These are phyloP conservation scores for Lithobates pipiens DNA, from an alignment of 2,797 vertebrate species.

Conservation along the genomic window DNA sequence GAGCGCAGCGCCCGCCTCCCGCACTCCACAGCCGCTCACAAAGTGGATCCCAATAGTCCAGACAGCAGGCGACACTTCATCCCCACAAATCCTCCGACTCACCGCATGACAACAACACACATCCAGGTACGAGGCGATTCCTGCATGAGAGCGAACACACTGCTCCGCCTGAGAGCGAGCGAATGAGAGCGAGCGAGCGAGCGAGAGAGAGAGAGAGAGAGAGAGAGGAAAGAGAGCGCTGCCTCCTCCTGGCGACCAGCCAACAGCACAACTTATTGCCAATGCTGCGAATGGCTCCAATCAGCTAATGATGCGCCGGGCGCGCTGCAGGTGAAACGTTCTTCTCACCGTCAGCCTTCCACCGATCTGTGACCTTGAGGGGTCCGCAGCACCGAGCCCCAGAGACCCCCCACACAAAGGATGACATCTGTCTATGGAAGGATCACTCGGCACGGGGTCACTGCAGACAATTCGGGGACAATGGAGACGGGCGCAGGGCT, in stretches of 20 bases:
- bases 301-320: slow-evolving; percentile 70
- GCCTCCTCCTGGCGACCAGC: slow-evolving; percentile 71
- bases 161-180: slow-evolving; percentile 51
- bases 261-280: slow-evolving; percentile 75
- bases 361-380: slow-evolving; percentile 72
- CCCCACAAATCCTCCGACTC: slow-evolving; percentile 66
- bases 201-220: slow-evolving; percentile 33
- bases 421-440: too few species aligned
- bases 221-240: slow-evolving; percentile 63
- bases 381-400: slow-evolving; percentile 52
- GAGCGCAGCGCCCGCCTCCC: too few species aligned
- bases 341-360: slow-evolving; percentile 8
- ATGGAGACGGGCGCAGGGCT: not conserved
- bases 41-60: slow-evolving; percentile 33
- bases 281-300: slow-evolving; percentile 76
- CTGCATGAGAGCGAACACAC: slow-evolving; percentile 54
- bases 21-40: too few species aligned
- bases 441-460: not conserved
- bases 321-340: slow-evolving; percentile 71
- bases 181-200: not conserved
- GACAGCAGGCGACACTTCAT: slow-evolving; percentile 69
- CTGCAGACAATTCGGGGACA: not conserved
- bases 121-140: slow-evolving; percentile 2
- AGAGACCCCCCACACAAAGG: not conserved
- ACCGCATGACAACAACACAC: slow-evolving; percentile 53